These are phyloP conservation scores for Panthera uncia DNA, from an alignment of 2,113 vertebrate genomes.

Conservation along the genomic window DNA sequence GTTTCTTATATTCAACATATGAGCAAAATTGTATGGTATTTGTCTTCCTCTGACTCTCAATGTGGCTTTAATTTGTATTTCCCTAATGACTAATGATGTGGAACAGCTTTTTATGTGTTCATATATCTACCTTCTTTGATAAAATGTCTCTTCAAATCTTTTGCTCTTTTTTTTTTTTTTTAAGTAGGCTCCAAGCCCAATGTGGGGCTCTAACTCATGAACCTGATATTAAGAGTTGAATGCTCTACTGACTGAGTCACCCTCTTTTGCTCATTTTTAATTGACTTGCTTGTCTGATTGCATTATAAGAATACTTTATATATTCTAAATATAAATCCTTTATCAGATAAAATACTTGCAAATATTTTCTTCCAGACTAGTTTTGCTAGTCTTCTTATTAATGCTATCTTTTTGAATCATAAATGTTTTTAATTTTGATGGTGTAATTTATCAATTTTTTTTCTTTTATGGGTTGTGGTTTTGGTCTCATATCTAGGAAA, in stretches of 20 bases:
- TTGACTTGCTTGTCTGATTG: not conserved
- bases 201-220: not conserved
- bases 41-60: too few relatives aligned
- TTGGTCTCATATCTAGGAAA: not conserved
- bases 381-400: not conserved
- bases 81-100: not conserved
- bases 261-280: slow-evolving; percentile 20
- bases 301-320: not conserved
- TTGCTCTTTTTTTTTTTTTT: not conserved
- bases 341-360: not conserved
- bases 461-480: not conserved
- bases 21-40: too few relatives aligned
- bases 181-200: not conserved
- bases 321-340: not conserved
- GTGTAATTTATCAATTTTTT: not conserved
- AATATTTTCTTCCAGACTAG: not conserved
- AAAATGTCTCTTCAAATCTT: not conserved
- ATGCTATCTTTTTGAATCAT: slow-evolving; percentile 13
- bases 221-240: not conserved
- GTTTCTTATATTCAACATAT: too few relatives aligned
- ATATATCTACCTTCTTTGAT: not conserved
- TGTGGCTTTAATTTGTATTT: not conserved
- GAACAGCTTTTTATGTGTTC: not conserved
- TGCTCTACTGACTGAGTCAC: not conserved
- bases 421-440: not conserved